Base-by-base conservation (phyloP, 1,140 invertebrate species). In the Eumaeus atala region DNA sequence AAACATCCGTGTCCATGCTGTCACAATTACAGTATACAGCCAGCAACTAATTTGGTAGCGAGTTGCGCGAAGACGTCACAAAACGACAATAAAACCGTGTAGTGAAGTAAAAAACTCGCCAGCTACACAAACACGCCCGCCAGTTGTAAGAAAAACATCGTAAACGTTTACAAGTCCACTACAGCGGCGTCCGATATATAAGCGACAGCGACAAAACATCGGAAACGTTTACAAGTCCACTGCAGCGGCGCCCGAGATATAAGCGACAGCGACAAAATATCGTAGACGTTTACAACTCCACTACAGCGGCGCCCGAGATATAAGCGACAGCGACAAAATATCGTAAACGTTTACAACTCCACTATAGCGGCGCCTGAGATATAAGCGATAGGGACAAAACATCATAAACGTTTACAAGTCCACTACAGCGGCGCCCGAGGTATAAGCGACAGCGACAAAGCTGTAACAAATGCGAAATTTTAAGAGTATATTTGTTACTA, bases 101-200 rank as follows among this genome's bases (percentile, higher is more conserved):
- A 64, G 72, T 77, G 75, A 78, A 82, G 67, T 77, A 74, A 78
- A 79, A 79, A 76, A 79, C 66, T 72, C 67, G 67, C 71, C n/a
- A n/a, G n/a, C n/a, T n/a, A 62, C 67, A 61, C 70, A 73, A 61
- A 67, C 67, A 62, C 65, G 63, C n/a, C 64, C 58, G 52, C 65
- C 69, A 70, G 67, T 76, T 72, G 70, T 73, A 74, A 77, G 74
- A 6, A 74, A 77, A 78, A 77, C 68, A 70, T 75, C 78, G 71
- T 76, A 74, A 82, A 74, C 66, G 71, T 56, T 76, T 74, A 72
- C 67, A 73, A 75, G 74, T 74, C 61, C 67, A 76, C 66, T 69
- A 54, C 56, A 54, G 48, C 0, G 54, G 11, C 47, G 62, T 51
- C 7, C 44, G 51, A 66, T 54, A 36, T 9, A 55, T 3, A 35